Percentiles rank a stretch among this genome's conserved stretches.
Conservation (phyloP, 2,888 invertebrate species). For the Metellina segmentata region DNA sequence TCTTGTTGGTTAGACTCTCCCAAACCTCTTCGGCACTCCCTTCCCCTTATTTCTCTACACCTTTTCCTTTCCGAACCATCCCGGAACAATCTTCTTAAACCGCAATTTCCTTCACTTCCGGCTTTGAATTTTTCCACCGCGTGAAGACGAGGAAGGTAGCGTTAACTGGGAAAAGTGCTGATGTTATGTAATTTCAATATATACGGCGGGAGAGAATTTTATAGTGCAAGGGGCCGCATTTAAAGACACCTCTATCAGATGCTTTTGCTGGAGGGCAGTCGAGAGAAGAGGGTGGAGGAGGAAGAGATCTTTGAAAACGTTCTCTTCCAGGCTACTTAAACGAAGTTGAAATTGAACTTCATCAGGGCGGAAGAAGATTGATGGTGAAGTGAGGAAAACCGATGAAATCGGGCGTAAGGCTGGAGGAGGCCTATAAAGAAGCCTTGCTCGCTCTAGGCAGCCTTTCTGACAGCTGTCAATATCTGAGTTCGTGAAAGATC, state of each 20-base stretch:
- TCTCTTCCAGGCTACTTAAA: constrained; percentile 50
- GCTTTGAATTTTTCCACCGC: constrained; percentile 3
- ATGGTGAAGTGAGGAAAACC: constrained; percentile 61
- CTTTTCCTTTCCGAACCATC: constrained; percentile 21
- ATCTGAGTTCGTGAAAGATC: constrained; percentile 61
- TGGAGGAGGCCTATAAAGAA: constrained; percentile 45
- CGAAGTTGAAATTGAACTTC: constrained; percentile 68
- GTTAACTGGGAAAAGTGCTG: constrained; percentile 52
- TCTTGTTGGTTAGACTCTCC: background rate
- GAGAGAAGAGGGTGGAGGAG: constrained; percentile 1
- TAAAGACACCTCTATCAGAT: constrained; percentile 35
- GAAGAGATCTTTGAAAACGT: constrained; percentile 10
- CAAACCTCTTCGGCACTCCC: background rate
- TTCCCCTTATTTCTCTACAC: background rate
- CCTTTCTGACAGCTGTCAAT: constrained; percentile 58
- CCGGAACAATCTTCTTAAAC: constrained; percentile 55
- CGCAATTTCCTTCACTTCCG: constrained; percentile 53
- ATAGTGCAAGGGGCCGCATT: constrained; percentile 37
- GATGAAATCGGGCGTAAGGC: constrained; percentile 56
- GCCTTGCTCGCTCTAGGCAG: constrained; percentile 45
- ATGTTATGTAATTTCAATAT: constrained; percentile 60
- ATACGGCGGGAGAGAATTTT: constrained; percentile 34
- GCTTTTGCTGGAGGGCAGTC: background rate
- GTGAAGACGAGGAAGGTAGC: constrained; percentile 5
- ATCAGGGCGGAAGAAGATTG: constrained; percentile 64